Percentiles rank a stretch among this genome's conserved stretches.
phyloP scores from a whole-genome alignment of 2,113 vertebrate genomes.

The Motacilla tschutschensis region DNA sequence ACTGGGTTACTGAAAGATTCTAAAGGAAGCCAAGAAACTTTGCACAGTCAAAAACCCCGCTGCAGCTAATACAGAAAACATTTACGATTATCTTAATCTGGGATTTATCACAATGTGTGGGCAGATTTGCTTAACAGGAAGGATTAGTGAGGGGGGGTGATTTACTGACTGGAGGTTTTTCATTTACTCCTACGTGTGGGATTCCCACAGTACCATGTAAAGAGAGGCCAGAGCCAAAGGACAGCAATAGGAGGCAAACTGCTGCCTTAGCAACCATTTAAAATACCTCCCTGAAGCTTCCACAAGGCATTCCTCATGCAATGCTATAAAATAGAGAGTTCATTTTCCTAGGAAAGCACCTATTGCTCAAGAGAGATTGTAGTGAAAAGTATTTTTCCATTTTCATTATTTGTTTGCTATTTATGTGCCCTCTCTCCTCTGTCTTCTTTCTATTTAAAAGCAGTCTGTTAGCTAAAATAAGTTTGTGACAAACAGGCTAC shows the following conservation, averaged over 20 bases:
- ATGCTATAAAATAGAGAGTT: not conserved
- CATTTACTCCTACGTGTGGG: not conserved
- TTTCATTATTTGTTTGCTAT: not conserved
- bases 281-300: not conserved
- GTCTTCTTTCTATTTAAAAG: not conserved
- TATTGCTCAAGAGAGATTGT: not conserved
- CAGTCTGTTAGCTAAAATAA: not conserved
- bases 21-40: not conserved
- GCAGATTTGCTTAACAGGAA: constrained; percentile 5
- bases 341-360: not conserved
- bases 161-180: not conserved
- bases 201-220: not conserved
- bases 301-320: not conserved
- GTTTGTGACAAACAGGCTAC: not conserved
- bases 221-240: not conserved
- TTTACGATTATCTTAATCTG: not conserved
- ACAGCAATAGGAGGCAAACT: not conserved
- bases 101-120: not conserved
- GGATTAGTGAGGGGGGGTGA: not conserved
- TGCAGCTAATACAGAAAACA: not conserved
- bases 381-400: not conserved
- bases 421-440: not conserved
- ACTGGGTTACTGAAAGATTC: not conserved
- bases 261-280: constrained; percentile 23
- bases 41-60: not conserved